A percentile compares a stretch with the other conserved stretches of the same genome.
phyloP scores from a whole-genome alignment of 2,797 vertebrate genomes.

The Iguana delicatissima region DNA sequence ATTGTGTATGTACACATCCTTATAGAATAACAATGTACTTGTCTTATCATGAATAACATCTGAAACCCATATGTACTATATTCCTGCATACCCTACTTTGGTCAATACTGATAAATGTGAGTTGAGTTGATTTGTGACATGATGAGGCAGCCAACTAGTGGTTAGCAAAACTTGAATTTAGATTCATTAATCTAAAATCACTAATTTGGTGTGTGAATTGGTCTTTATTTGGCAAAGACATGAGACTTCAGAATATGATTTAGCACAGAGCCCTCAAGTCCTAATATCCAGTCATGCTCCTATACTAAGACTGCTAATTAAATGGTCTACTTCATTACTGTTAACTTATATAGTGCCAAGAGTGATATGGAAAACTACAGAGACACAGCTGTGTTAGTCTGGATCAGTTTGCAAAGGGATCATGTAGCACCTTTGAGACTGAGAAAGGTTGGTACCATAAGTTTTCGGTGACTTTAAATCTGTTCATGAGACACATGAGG shows the following conservation, averaged over 20 bases:
- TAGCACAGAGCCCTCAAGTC: background rate
- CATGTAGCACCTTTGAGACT: too few relatives aligned
- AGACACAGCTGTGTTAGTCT: too few relatives aligned
- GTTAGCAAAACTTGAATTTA: background rate
- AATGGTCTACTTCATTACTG: background rate
- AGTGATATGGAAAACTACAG: too few relatives aligned
- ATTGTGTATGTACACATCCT: background rate
- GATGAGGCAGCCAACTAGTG: background rate
- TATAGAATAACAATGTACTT: background rate
- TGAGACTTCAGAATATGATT: background rate
- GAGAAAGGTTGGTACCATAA: too few relatives aligned
- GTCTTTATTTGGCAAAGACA: background rate
- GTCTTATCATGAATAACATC: background rate
- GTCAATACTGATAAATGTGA: background rate
- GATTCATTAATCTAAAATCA: background rate
- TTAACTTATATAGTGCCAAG: background rate
- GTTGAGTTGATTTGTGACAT: background rate
- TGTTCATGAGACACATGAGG: too few relatives aligned
- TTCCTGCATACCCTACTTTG: background rate
- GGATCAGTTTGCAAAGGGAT: too few relatives aligned
- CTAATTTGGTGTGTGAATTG: background rate
- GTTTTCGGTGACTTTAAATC: too few relatives aligned
- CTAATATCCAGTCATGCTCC: background rate
- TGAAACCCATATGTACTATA: background rate
- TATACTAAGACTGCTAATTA: background rate